Percentiles rank a stretch among this genome's conserved stretches.
Evolutionary conservation across 2,888 invertebrate genomes (phyloP).

Genomic region (Yponomeuta malinellus): DNA sequence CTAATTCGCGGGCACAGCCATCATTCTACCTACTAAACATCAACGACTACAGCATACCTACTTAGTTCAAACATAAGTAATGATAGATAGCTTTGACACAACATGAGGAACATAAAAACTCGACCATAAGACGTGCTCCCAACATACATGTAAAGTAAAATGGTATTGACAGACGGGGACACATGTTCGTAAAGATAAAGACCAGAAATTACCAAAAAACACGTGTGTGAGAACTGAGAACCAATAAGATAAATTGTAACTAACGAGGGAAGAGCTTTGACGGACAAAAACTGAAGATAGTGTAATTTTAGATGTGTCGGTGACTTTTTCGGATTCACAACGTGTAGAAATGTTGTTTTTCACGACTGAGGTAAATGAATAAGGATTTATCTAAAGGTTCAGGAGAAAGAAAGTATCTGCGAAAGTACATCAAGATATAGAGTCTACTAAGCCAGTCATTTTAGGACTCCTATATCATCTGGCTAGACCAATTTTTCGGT

Average conservation of each 20-base stretch:
- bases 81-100: background rate
- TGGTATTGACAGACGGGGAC: constrained; percentile 14
- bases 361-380: background rate
- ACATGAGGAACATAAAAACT: background rate
- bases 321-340: background rate
- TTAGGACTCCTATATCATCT: too few species aligned
- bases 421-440: too few species aligned
- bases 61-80: too few species aligned
- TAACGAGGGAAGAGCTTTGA: background rate
- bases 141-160: background rate
- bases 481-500: too few species aligned
- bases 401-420: too few species aligned
- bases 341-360: background rate
- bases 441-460: too few species aligned
- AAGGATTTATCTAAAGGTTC: too few species aligned
- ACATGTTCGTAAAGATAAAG: constrained; percentile 14
- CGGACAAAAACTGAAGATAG: background rate
- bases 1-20: too few species aligned
- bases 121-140: background rate
- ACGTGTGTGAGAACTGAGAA: constrained; percentile 8
- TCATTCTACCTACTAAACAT: too few species aligned
- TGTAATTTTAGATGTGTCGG: background rate
- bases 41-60: too few species aligned
- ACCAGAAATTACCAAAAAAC: constrained; percentile 11
- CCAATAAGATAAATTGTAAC: constrained; percentile 9